These are phyloP conservation scores for Adelges cooleyi DNA, from an alignment of 1,140 invertebrate species.

Conservation along the genomic window DNA sequence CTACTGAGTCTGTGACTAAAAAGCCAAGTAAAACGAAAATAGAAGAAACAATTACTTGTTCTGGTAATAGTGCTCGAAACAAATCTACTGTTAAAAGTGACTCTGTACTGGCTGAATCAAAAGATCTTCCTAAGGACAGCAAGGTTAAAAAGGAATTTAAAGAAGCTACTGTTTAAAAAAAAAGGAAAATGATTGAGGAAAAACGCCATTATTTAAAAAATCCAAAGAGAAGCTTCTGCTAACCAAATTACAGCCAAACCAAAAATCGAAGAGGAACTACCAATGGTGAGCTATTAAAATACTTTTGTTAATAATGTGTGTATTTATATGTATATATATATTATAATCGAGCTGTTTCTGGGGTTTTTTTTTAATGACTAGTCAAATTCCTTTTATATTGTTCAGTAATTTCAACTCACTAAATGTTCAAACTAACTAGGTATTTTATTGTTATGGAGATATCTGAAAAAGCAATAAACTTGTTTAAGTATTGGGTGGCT, in stretches of 20 bases:
- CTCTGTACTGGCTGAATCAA: not conserved
- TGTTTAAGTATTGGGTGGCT: too few relatives aligned
- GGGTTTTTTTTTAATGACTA: too few relatives aligned
- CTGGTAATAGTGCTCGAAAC: not conserved
- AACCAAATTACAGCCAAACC: not conserved
- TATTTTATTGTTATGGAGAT: too few relatives aligned
- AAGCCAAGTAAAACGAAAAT: not conserved
- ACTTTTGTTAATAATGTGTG: not conserved
- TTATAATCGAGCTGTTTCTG: too few relatives aligned
- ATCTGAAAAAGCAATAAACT: too few relatives aligned
- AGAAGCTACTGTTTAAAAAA: not conserved
- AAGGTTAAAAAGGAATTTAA: conserved; percentile 21
- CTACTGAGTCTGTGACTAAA: too few relatives aligned
- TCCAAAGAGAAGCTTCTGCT: not conserved
- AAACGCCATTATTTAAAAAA: conserved; percentile 10
- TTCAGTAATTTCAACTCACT: too few relatives aligned
- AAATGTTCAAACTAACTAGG: too few relatives aligned
- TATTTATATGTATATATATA: too few relatives aligned
- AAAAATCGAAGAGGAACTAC: not conserved
- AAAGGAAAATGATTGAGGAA: not conserved
- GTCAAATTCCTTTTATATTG: too few relatives aligned
- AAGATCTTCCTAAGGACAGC: not conserved
- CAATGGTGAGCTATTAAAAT: not conserved
- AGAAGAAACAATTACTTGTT: too few relatives aligned
- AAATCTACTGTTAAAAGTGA: not conserved